Base-by-base conservation (phyloP, 2,113 vertebrate genomes). In the Spilogale gracilis region DNA sequence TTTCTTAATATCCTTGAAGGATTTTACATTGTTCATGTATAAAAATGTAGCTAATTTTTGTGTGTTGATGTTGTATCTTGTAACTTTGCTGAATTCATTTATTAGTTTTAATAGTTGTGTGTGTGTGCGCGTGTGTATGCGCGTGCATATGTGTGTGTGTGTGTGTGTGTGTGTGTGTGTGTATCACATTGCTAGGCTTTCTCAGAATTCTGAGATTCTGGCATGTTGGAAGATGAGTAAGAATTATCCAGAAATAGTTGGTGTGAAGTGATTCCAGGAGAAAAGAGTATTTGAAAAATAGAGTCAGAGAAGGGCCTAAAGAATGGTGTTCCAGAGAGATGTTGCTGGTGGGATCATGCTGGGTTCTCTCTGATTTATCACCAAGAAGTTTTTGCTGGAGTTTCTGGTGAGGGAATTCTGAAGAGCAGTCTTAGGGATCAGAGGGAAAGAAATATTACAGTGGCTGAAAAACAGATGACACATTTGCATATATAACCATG, bases 221-320 rank as follows among this genome's bases (percentile, higher is more conserved):
- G 8, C n/a, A 4, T 45, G 23, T 73, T 84, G 48, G 43, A 38
- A 32, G 69, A 63, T 89, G 63, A 73, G 5, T 74, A 50, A 38
- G 69, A 89, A 95, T 84, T 52, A 43, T 54, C 18, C 48, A 43
- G 61, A 69, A 79, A 17, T 79, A n/a, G 52, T 38, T 82, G 38
- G 63, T 65, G 2, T 52, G 56, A 86, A 32, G 17, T 30, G 18
- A 93, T 61, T 91, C 12, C n/a, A 81, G 43, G 32, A 88, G 23
- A 73, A 91, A 58, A 89, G 58, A 80, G 27, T 13, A 87, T 97
- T 85, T 91, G 61, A 80, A 89, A 96, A 96, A 45, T 7, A 30
- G 32, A 91, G 91, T n/a, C n/a, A 52, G 58, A 79, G 9, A 50
- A 71, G 50, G 30, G 38, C 12, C 54, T 82, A 56, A 81, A 73